phyloP scores from a whole-genome alignment of 1,140 invertebrate species.

The Neodiprion lecontei region DNA sequence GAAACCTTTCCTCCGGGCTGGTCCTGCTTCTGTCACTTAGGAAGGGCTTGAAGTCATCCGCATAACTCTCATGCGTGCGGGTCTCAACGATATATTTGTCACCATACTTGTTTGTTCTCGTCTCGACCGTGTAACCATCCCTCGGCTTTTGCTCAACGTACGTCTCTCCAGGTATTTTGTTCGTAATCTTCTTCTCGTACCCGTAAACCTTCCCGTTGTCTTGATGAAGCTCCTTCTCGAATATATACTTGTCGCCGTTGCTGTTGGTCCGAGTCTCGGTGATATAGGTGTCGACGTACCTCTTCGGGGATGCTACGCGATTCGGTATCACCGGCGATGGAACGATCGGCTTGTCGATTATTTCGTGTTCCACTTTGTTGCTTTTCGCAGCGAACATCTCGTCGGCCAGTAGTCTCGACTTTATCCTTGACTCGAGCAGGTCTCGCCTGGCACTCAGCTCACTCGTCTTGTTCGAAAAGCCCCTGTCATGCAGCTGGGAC shows the following conservation, averaged over 20 bases:
- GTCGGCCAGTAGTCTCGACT: constrained; percentile 63
- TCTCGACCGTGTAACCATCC: constrained; percentile 64
- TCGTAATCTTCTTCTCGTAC: constrained; percentile 57
- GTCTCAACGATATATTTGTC: constrained; percentile 67
- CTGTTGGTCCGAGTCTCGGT: constrained; percentile 56
- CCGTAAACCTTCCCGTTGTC: constrained; percentile 56
- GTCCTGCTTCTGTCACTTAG: constrained; percentile 45
- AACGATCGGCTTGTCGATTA: constrained; percentile 58
- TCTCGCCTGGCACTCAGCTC: constrained; percentile 76
- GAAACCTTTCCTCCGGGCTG: constrained; percentile 44
- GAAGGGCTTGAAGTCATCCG: constrained; percentile 49
- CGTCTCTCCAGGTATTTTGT: constrained; percentile 46
- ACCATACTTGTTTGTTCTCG: constrained; percentile 60
- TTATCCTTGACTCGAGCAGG: constrained; percentile 76
- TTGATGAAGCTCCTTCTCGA: constrained; percentile 56
- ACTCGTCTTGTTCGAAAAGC: constrained; percentile 51
- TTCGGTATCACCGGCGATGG: constrained; percentile 55
- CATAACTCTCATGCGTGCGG: constrained; percentile 48
- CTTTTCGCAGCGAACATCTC: constrained; percentile 52
- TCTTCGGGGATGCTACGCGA: constrained; percentile 50
- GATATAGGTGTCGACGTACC: constrained; percentile 58
- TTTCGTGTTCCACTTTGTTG: constrained; percentile 53
- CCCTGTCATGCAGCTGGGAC: constrained; percentile 32
- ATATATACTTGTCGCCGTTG: constrained; percentile 57
- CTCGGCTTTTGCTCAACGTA: constrained; percentile 41